Base-by-base conservation (phyloP, 92 coral and sea anemone species). In the Epizoanthus ramosus region DNA sequence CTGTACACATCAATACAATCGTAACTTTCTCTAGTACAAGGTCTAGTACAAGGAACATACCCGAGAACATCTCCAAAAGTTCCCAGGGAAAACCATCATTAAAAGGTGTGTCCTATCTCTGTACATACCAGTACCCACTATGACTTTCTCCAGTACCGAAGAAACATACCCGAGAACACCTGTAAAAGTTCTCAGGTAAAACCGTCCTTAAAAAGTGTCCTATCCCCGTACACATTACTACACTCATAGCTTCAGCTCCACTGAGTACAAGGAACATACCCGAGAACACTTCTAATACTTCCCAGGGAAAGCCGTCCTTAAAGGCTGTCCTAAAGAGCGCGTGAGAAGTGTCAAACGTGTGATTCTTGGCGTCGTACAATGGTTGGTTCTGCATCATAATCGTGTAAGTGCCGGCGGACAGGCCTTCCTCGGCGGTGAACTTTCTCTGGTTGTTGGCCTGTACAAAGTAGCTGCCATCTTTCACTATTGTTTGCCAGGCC, bases 401-500 rank as follows among this genome's bases (percentile, higher is more conserved):
- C 8, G 88, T 92, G 84, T 92, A 92, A 56, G 82, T 87, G 15
- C 95, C 95, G n/a, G 65, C 71, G 63, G 60, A 24, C 7, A 85
- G 61, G 3, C 50, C 21, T 35, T 87, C 89, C 65, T 85, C 84
- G 15, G 61, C 60, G 28, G 59, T 82, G 87, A 68, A 92, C 18
- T 88, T 73, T n/a, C 70, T 84, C 56, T 84, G 87, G 57, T 90
- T 65, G 74, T 92, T 92, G 39, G 88, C 89, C 37, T 84, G 79
- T 1, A 92, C 58, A 39, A 71, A 69, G 45, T 87, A 92, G 25
- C 61, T 69, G 23, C 75, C 84, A 28, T 92, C 89, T 74, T 70
- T 86, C 8, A 88, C 95, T 19, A 90, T 71, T 22, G 77, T 50
- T 79, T 84, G 92, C 95, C 93, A 90, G 80, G 80, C 90, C 93